Base-by-base conservation (phyloP, 2,797 vertebrate species). In the Phrynocephalus forsythii region DNA sequence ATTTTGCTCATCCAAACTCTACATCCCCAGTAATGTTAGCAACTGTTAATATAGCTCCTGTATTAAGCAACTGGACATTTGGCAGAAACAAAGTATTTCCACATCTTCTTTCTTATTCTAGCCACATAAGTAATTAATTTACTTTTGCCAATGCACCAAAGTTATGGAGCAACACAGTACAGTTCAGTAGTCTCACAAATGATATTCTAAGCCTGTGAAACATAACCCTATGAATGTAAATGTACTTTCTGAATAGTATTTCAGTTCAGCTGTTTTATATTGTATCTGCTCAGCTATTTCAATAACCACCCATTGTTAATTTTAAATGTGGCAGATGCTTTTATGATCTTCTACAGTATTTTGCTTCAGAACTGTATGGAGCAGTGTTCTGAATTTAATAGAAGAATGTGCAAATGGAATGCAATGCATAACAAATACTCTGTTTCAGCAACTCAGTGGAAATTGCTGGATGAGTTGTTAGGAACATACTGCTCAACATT, bases 331-430 rank as follows among this genome's bases (percentile, higher is more conserved):
- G 88, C 90, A 92, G 83, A 84, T 93, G 90, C 50, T 92, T 94
- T 93, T 90, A 93, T 73, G 90, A 86, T 88, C 38, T 93, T 92
- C 92, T 78, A 84, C 26, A 5, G 1, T 79, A 91, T 88, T 95
- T 93, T 93, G 75, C 89, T 94, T 78, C 91, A 94, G 91, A 94
- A 92, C 71, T 91, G 87, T 71, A 89, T 91, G 92, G 94, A 94
- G 82, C 88, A 92, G 88, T 69, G 86, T 79, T 81, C 28, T 69
- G 85, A 94, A 95, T 95, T 94, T 91, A 94, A 50, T 92, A 89
- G 90, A 50, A 91, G 87, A 69, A 81, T 24, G 77, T 18, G 91
- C 71, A 83, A 94, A 95, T 3, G 91, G 86, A 93, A 94, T 93
- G 83, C 84, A 90, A 83, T 82, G 87, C n/a, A 60, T 75, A 90